Conservation (phyloP, 1,140 invertebrate species). For the Muscidifurax raptorellus region DNA sequence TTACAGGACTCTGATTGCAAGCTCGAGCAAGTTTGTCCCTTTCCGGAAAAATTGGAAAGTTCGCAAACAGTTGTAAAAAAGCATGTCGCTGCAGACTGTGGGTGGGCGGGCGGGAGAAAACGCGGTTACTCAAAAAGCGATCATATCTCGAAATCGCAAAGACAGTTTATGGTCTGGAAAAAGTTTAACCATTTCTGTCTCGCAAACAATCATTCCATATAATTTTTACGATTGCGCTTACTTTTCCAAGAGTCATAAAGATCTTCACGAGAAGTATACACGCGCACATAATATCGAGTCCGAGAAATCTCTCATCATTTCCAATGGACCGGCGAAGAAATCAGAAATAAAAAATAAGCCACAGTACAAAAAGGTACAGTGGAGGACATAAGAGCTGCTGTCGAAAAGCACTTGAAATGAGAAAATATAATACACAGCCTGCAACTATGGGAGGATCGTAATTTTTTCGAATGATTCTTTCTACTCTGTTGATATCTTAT, state of each 20-base stretch:
- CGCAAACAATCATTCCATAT: conserved; percentile 43
- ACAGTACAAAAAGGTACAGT: background rate
- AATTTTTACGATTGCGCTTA: conserved; percentile 39
- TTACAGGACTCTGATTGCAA: background rate
- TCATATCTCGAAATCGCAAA: conserved; percentile 15
- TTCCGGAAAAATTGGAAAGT: conserved; percentile 9
- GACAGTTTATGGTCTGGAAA: conserved; percentile 25
- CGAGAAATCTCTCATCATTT: background rate
- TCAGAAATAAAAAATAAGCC: conserved; percentile 33
- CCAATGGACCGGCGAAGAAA: conserved; percentile 32
- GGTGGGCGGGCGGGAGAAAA: background rate
- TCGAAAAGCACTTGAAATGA: too few species aligned
- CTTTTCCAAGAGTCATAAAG: conserved; percentile 26
- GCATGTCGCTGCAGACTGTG: too few species aligned
- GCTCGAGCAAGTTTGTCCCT: background rate
- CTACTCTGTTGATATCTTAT: background rate
- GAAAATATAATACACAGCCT: too few species aligned
- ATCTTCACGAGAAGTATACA: conserved; percentile 2
- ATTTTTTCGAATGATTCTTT: background rate
- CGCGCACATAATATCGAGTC: background rate
- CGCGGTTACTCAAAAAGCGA: conserved; percentile 36
- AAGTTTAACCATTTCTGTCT: conserved; percentile 41
- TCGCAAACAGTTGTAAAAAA: conserved; percentile 30
- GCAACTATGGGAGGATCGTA: background rate
- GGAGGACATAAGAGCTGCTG: too few species aligned